phyloP scores from a whole-genome alignment of 2,888 invertebrate genomes.

The Eupithecia subfuscata region DNA sequence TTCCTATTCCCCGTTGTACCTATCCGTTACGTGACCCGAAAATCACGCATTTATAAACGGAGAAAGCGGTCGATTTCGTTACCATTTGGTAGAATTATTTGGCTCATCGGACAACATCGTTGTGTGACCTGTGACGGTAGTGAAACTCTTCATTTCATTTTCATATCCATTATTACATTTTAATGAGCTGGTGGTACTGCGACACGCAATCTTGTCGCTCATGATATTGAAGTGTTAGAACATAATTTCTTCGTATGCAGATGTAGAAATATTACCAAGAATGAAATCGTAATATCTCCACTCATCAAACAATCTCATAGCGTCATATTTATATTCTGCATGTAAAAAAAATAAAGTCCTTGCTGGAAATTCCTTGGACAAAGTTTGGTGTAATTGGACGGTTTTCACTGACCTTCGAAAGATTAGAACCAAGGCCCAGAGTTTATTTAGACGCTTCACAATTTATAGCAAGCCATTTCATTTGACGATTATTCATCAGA shows the following conservation, averaged over 20 bases:
- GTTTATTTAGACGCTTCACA: neutral
- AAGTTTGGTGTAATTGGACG: neutral
- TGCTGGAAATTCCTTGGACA: neutral
- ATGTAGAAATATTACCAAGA: neutral
- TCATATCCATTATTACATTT: conserved; percentile 11
- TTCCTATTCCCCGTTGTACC: conserved; percentile 15
- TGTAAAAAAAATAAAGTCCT: neutral
- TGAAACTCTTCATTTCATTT: conserved; percentile 10
- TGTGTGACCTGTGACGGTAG: conserved; percentile 9
- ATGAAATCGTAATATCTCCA: neutral
- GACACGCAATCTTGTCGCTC: conserved; percentile 7
- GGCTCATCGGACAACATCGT: conserved; percentile 33
- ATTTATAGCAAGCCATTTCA: neutral
- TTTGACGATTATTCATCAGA: neutral
- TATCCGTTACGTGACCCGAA: conserved; percentile 45
- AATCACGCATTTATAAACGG: conserved; percentile 31
- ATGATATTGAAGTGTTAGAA: neutral
- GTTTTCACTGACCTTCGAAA: neutral
- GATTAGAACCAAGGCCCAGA: neutral
- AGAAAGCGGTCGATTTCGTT: conserved; percentile 52
- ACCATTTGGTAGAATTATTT: conserved; percentile 42
- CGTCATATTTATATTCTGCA: too few relatives aligned
- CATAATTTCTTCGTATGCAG: neutral
- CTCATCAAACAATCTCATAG: neutral
- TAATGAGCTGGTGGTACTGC: neutral